Evolutionary conservation across 2,888 invertebrate species (phyloP).

Genomic region (Gastracanthus pulcherrimus): DNA sequence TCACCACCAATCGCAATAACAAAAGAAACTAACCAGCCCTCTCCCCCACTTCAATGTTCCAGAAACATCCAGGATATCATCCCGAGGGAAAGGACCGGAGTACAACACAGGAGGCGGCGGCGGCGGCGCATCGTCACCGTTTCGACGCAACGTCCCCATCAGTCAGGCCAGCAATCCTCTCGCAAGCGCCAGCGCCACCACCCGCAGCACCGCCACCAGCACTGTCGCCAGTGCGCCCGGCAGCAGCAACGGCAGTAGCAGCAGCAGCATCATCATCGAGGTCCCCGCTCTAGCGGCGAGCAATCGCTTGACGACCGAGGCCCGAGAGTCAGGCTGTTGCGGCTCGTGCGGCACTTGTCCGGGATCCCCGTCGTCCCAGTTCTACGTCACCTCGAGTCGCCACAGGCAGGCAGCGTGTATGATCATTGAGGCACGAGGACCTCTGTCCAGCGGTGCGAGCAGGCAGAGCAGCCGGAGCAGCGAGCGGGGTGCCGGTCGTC

Average conservation of each 20-base stretch:
- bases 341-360: slow-evolving; percentile 40
- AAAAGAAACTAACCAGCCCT: too few relatives aligned
- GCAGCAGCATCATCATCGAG: slow-evolving; percentile 57
- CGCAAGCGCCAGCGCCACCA: neutral
- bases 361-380: too few relatives aligned
- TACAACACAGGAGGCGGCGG: slow-evolving; percentile 76
- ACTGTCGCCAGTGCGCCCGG: neutral
- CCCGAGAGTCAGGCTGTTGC: neutral
- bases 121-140: slow-evolving; percentile 62
- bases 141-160: neutral
- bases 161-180: too few relatives aligned
- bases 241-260: neutral
- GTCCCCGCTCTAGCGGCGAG: slow-evolving; percentile 63
- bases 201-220: neutral
- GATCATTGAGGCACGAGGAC: slow-evolving; percentile 77
- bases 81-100: slow-evolving; percentile 86
- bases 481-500: too few relatives aligned
- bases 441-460: slow-evolving; percentile 75
- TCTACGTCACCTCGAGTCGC: slow-evolving; percentile 73
- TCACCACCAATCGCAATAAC: too few relatives aligned
- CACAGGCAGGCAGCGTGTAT: slow-evolving; percentile 77
- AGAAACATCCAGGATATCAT: slow-evolving; percentile 93
- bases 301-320: neutral
- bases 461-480: slow-evolving; percentile 66
- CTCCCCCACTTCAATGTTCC: slow-evolving; percentile 76